Conservation (phyloP, 2,113 vertebrate species). For the Mobula hypostoma region DNA sequence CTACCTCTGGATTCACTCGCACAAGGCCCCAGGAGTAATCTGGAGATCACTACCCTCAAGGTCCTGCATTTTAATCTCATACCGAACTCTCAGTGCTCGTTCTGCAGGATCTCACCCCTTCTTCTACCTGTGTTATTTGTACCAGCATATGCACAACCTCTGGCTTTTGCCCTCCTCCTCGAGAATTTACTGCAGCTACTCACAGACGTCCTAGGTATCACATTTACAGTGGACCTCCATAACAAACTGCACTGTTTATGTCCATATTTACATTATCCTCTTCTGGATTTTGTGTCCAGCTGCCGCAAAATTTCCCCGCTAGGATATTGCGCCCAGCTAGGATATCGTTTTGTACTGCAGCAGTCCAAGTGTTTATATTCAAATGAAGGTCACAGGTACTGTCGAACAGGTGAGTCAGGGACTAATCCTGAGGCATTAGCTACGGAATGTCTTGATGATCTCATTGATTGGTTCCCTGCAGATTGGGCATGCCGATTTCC, state of each 20-base stretch:
- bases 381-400: background rate
- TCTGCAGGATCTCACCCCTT: too few species aligned
- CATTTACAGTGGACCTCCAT: background rate
- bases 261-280: background rate
- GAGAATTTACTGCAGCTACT: too few species aligned
- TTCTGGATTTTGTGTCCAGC: background rate
- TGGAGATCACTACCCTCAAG: too few species aligned
- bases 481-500: background rate
- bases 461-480: slow-evolving; percentile 12
- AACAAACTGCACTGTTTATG: background rate
- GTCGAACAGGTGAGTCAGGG: background rate
- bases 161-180: too few species aligned
- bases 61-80: too few species aligned
- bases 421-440: background rate
- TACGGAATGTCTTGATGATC: slow-evolving; percentile 13
- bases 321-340: too few species aligned
- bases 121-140: too few species aligned
- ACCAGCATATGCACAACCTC: too few species aligned
- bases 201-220: background rate
- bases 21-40: too few species aligned
- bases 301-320: background rate
- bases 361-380: background rate
- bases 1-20: too few species aligned
- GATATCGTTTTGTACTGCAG: background rate
- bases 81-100: too few species aligned